phyloP scores from a whole-genome alignment of 2,888 invertebrate species.

The Melanargia galathea region DNA sequence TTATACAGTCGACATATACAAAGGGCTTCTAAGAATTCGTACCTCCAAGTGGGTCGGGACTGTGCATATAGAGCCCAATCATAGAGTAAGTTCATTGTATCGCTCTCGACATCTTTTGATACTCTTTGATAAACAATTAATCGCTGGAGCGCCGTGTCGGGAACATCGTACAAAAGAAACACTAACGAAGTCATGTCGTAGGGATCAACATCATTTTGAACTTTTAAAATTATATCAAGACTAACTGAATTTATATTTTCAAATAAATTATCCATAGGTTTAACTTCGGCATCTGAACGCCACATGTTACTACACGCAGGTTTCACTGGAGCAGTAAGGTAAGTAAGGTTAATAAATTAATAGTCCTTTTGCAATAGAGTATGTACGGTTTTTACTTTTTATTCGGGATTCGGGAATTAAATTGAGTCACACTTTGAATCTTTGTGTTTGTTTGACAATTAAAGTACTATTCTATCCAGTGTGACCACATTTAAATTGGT shows the following conservation, averaged over 20 bases:
- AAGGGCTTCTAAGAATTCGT: constrained; percentile 72
- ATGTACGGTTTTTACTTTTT: too few relatives aligned
- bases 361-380: too few relatives aligned
- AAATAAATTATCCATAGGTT: constrained; percentile 42
- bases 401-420: too few relatives aligned
- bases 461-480: too few relatives aligned
- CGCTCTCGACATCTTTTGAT: constrained; percentile 53
- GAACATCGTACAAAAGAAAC: constrained; percentile 69
- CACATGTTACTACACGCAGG: constrained; percentile 45
- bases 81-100: constrained; percentile 59
- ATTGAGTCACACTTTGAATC: too few relatives aligned
- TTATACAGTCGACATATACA: constrained; percentile 63
- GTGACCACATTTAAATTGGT: too few relatives aligned
- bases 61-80: constrained; percentile 69
- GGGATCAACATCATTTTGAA: constrained; percentile 67
- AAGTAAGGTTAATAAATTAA: too few relatives aligned
- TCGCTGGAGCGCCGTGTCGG: constrained; percentile 68
- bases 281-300: constrained; percentile 49
- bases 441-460: too few relatives aligned
- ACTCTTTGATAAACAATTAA: constrained; percentile 64
- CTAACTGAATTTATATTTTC: constrained; percentile 55
- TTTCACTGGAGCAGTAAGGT: too few relatives aligned
- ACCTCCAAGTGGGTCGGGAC: constrained; percentile 59
- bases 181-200: constrained; percentile 70
- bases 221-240: constrained; percentile 57